Evolutionary conservation across 1,140 invertebrate genomes (phyloP).

Genomic region (Lasioglossum baleicum): DNA sequence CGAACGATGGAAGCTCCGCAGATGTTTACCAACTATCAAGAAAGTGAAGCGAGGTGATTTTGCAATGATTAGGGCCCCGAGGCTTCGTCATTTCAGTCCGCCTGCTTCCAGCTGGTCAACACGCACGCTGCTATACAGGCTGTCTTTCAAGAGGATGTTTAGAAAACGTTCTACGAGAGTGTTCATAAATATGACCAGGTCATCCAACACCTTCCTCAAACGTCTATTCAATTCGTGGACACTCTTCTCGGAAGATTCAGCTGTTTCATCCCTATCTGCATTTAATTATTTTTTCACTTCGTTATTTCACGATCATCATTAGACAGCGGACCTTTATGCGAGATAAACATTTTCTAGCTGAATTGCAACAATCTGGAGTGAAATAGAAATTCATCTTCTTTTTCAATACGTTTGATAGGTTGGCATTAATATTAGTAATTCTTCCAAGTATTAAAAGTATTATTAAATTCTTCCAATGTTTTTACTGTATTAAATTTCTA

Average conservation of each 20-base stretch:
- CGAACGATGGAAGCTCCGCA: not conserved
- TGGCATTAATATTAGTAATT: no score
- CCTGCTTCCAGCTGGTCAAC: not conserved
- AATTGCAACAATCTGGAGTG: no score
- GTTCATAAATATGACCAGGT: slow-evolving; percentile 2
- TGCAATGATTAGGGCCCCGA: not conserved
- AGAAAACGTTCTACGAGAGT: not conserved
- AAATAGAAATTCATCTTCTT: no score
- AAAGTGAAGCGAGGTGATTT: slow-evolving; percentile 1
- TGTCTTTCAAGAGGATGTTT: slow-evolving; percentile 1
- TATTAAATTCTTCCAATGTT: no score
- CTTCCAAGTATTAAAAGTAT: no score
- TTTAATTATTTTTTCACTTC: not conserved
- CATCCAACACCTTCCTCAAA: slow-evolving; percentile 5
- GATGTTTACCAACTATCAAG: not conserved
- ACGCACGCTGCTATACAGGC: not conserved
- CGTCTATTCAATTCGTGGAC: not conserved
- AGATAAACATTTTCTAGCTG: no score
- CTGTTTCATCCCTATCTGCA: not conserved
- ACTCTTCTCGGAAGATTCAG: not conserved
- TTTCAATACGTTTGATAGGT: no score
- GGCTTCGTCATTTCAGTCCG: not conserved
- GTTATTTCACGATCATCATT: no score
- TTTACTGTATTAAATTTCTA: no score
- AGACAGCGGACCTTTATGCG: no score